These are phyloP conservation scores for Lophura nycthemera DNA, from an alignment of 2,113 vertebrate species.

Conservation along the genomic window DNA sequence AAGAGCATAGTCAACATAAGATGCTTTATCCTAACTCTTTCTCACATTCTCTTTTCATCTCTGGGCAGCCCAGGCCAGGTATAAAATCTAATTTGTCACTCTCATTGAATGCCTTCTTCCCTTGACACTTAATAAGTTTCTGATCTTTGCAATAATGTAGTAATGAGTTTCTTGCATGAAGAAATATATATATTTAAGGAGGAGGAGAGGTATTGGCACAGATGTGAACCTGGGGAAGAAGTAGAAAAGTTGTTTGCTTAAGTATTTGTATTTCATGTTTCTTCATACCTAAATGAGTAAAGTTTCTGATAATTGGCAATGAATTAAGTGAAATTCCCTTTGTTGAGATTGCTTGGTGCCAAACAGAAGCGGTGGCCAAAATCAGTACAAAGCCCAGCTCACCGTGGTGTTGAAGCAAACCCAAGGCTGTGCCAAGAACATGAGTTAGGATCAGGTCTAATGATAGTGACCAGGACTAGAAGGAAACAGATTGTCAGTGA, in stretches of 20 bases:
- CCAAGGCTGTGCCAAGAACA: not conserved
- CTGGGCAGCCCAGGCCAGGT: not conserved
- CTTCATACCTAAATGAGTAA: not conserved
- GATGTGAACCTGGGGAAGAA: not conserved
- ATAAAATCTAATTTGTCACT: not conserved
- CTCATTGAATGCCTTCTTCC: not conserved
- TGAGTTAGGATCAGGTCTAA: not conserved
- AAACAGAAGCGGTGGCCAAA: not conserved
- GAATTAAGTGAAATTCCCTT: not conserved
- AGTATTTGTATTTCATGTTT: not conserved
- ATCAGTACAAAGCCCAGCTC: not conserved
- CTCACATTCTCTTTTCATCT: not conserved
- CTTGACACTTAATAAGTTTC: not conserved
- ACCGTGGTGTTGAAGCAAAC: not conserved
- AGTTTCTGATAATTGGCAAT: not conserved
- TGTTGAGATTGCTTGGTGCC: not conserved
- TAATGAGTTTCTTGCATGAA: not conserved
- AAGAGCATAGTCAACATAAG: not conserved
- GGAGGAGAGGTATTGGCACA: not conserved
- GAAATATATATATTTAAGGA: fast-evolving
- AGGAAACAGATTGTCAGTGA: not conserved
- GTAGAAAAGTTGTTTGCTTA: not conserved
- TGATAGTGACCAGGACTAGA: not conserved
- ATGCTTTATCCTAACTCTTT: not conserved
- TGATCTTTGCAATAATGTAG: not conserved